Evolutionary conservation across 2,797 vertebrate species (phyloP).

Genomic region (Falco peregrinus): DNA sequence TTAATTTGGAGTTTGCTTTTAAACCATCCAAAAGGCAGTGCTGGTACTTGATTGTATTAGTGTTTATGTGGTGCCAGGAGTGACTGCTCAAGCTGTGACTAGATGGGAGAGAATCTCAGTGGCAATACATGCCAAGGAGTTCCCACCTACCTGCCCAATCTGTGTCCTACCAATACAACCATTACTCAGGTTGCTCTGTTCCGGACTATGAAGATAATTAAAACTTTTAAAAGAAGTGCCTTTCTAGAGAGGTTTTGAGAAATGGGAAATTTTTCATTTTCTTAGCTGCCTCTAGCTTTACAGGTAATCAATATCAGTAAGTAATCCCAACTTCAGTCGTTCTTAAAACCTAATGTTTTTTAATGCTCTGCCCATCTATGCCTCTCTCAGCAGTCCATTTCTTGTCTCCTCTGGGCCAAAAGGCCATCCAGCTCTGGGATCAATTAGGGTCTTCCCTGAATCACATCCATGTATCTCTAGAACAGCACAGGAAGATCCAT

Average conservation of each 20-base stretch:
- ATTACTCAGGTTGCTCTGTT: neutral
- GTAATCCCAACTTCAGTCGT: neutral
- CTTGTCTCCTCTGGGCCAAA: neutral
- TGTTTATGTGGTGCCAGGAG: neutral
- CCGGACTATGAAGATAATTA: neutral
- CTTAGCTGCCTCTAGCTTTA: neutral
- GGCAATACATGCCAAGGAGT: neutral
- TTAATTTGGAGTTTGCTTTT: neutral
- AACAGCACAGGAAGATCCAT: neutral
- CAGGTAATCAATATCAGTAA: neutral
- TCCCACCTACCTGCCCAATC: neutral
- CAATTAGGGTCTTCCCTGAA: neutral
- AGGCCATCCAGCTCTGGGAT: conserved; percentile 9
- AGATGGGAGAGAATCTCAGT: neutral
- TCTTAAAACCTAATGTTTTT: neutral
- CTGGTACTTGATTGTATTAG: neutral
- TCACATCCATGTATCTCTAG: neutral
- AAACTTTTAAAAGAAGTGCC: neutral
- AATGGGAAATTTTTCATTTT: neutral
- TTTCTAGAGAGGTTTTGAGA: neutral
- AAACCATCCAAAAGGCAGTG: neutral
- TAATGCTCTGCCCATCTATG: neutral
- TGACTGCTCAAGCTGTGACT: neutral
- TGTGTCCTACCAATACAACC: neutral
- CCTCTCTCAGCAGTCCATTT: neutral